Evolutionary conservation across 1,140 invertebrate genomes (phyloP).

Genomic region (Temnothorax longispinosus): DNA sequence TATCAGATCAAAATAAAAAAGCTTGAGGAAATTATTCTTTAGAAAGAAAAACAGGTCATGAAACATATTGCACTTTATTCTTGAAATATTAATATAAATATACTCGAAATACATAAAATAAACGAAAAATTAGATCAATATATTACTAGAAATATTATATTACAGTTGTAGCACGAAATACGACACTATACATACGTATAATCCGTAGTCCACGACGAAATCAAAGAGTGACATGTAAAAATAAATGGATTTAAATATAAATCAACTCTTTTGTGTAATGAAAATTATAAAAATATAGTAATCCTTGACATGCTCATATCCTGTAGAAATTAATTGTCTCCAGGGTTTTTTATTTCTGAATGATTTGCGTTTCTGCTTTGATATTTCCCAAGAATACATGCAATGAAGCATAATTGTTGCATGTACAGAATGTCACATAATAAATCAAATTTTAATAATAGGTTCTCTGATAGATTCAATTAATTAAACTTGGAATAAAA

Average conservation of each 20-base stretch:
- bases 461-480: neutral
- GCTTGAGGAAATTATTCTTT: neutral
- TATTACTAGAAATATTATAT: neutral
- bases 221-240: neutral
- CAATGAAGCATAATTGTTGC: neutral
- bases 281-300: neutral
- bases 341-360: neutral
- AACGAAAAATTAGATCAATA: neutral
- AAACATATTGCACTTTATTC: neutral
- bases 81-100: constrained; percentile 17
- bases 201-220: neutral
- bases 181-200: neutral
- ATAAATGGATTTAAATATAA: neutral
- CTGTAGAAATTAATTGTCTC: neutral
- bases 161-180: neutral
- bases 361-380: neutral
- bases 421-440: neutral
- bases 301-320: neutral
- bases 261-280: neutral
- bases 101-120: neutral
- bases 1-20: neutral
- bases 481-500: neutral
- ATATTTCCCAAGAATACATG: neutral
- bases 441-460: neutral
- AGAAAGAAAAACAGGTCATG: neutral